phyloP scores from a whole-genome alignment of 2,113 vertebrate species.

The Pyxicephalus adspersus region DNA sequence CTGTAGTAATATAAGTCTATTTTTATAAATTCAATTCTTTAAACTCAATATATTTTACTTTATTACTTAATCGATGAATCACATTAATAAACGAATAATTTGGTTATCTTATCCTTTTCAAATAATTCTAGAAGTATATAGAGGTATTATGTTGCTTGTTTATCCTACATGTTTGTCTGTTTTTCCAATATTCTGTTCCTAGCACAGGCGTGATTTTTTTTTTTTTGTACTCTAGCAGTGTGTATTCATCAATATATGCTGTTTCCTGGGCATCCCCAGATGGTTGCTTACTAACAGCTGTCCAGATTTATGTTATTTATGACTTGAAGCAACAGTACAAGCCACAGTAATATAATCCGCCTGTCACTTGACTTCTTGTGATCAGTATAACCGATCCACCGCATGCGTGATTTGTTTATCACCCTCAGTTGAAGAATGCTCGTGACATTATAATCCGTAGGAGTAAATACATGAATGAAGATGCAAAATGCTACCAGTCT shows the following conservation, averaged over 20 bases:
- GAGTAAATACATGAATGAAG: background rate
- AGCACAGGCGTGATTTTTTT: background rate
- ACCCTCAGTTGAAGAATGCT: background rate
- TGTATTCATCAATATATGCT: background rate
- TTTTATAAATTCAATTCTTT: too few species aligned
- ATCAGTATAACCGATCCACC: conserved; percentile 3
- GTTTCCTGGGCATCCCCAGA: background rate
- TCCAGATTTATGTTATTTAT: conserved; percentile 24
- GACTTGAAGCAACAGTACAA: conserved; percentile 10
- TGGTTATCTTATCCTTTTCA: background rate
- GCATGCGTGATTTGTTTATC: conserved; percentile 18
- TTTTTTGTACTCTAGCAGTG: background rate
- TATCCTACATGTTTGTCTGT: background rate
- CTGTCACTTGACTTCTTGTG: conserved; percentile 40
- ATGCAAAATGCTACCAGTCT: background rate
- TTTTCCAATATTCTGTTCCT: background rate
- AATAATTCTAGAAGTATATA: background rate
- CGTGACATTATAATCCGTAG: background rate
- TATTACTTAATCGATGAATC: background rate
- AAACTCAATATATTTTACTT: too few species aligned
- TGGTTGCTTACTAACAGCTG: background rate
- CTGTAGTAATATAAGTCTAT: too few species aligned
- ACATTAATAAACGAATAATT: background rate
- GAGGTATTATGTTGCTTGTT: too few species aligned
- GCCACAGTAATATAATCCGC: conserved; percentile 27